These are phyloP conservation scores for Pelobates fuscus DNA, from an alignment of 2,113 vertebrate genomes.

Conservation along the genomic window DNA sequence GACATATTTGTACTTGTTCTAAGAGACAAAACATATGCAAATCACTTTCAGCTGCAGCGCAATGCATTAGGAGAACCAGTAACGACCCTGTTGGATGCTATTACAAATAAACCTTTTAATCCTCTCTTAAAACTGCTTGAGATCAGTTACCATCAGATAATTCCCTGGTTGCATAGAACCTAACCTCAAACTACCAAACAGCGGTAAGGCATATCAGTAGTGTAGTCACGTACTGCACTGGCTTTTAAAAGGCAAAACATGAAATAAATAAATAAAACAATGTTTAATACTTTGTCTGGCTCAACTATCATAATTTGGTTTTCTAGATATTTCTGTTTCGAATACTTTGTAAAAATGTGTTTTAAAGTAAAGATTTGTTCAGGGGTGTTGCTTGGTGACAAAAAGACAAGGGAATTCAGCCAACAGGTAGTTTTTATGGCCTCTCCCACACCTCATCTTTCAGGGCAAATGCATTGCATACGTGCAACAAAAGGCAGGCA, in stretches of 20 bases:
- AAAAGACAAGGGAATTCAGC: too few relatives aligned
- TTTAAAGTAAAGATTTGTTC: too few relatives aligned
- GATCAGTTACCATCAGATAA: slow-evolving; percentile 11
- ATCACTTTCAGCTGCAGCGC: background rate
- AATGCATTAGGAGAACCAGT: background rate
- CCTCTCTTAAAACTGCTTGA: slow-evolving; percentile 6
- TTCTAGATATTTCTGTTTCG: too few relatives aligned
- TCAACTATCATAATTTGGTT: background rate
- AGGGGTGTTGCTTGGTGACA: too few relatives aligned
- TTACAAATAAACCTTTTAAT: slow-evolving; percentile 20
- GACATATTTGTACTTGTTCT: background rate
- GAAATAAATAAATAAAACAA: background rate
- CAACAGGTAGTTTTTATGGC: too few relatives aligned
- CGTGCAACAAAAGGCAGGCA: too few relatives aligned
- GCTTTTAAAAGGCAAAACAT: too few relatives aligned
- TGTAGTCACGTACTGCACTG: background rate
- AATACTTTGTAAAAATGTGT: too few relatives aligned
- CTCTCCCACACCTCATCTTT: too few relatives aligned
- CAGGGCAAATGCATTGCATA: too few relatives aligned
- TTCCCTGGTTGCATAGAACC: background rate
- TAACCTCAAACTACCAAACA: background rate
- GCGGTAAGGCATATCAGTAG: background rate
- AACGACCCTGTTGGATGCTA: slow-evolving; percentile 5
- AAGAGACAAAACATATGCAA: background rate
- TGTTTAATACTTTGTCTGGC: background rate